A percentile compares a stretch with the other conserved stretches of the same genome.
phyloP scores from a whole-genome alignment of 2,113 vertebrate species.

The Physeter macrocephalus region DNA sequence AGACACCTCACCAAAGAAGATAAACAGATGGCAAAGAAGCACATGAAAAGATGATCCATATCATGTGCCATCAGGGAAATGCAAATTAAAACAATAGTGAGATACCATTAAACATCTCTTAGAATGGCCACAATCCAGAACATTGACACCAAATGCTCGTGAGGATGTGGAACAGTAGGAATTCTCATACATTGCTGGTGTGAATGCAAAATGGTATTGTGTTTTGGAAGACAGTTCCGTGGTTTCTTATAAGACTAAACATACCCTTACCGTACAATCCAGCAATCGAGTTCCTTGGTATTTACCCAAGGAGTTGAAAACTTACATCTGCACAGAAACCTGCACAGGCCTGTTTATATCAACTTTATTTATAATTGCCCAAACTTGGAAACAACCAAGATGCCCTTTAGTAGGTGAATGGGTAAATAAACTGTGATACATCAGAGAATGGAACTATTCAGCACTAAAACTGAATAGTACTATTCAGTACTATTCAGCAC shows the following conservation, averaged over 20 bases:
- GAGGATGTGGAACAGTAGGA: background rate
- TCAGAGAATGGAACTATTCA: background rate
- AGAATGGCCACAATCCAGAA: background rate
- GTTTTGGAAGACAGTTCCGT: background rate
- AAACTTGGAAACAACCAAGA: background rate
- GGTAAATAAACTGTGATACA: background rate
- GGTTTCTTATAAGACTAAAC: background rate
- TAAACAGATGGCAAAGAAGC: background rate
- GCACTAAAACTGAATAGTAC: background rate
- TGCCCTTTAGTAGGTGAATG: background rate
- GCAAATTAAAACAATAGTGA: background rate
- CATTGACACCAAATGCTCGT: background rate
- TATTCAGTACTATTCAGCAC: background rate
- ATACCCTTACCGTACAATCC: background rate
- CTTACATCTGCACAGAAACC: background rate
- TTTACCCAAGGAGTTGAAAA: background rate
- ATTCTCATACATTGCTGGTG: background rate
- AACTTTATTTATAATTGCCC: background rate
- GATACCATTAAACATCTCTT: background rate
- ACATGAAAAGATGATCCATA: background rate
- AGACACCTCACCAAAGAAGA: background rate
- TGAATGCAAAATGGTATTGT: background rate
- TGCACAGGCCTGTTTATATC: background rate
- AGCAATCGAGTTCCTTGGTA: background rate
- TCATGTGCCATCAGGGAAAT: background rate